Base-by-base conservation (phyloP, 2,113 vertebrate genomes). In the Setophaga kirtlandii region DNA sequence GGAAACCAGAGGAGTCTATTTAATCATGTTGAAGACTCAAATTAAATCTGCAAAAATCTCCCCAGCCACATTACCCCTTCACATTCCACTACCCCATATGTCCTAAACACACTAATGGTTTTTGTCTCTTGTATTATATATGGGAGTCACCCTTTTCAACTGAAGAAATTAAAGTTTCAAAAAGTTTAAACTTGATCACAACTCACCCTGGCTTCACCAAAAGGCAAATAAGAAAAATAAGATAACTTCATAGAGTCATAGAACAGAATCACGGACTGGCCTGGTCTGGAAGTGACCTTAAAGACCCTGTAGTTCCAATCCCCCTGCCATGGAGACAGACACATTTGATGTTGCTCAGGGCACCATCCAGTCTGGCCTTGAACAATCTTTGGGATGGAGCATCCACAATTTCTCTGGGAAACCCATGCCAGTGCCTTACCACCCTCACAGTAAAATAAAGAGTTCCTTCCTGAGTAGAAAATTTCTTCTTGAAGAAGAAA, bases 351-450 rank as follows among this genome's bases (percentile, higher is more conserved):
- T 19, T 35, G 4, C 21, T 62, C 47, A 76, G 47, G 12, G 17
- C 10, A 55, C 8, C 9, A 10, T n/a, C 35, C 30, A 49, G 1
- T 22, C 30, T 41, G n/a, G 3, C 25, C 25, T 27, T 55, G 30
- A 55, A 33, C 10, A 23, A 11, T 22, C 47, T 25, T 5, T 0
- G 0, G 53, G 24, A 23, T 25, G 9, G 16, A 3, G 3, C 12
- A 52, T 10, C 23, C 22, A n/a, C 28, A 67, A 2, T 33, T 37
- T 33, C 12, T 44, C 15, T 24, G 52, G 35, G 19, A 28, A 52
- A 11, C 12, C 15, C 6, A 2, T 59, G 37, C 18, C 59, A 59
- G 33, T 17, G 23, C 4, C 46, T 67, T 22, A 59, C 13, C 33
- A n/a, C 9, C 10, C 27, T 24, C 39, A 52, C 27, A 59, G 21